A percentile compares a stretch with the other conserved stretches of the same genome.
Evolutionary conservation across 1,140 invertebrate genomes (phyloP).

Genomic region (Aricia agestis): DNA sequence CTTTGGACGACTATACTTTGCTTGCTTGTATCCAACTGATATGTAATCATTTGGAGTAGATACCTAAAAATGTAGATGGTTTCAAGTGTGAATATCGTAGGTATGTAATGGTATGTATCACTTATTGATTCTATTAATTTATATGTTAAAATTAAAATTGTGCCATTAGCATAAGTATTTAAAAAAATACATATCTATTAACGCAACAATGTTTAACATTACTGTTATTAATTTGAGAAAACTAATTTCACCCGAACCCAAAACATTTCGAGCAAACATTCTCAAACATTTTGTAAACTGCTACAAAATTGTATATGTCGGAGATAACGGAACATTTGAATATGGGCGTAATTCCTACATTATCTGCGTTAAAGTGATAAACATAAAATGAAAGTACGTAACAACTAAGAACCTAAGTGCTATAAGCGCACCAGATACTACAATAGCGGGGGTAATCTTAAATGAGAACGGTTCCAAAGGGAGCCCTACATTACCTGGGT

Average conservation of each 20-base stretch:
- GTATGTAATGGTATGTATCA: too few relatives aligned
- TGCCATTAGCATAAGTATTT: too few relatives aligned
- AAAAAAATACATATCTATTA: too few relatives aligned
- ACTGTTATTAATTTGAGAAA: not conserved
- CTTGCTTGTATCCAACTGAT: too few relatives aligned
- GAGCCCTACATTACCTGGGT: slow-evolving; percentile 29
- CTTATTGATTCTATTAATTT: too few relatives aligned
- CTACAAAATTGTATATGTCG: not conserved
- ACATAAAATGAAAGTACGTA: slow-evolving; percentile 17
- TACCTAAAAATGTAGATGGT: too few relatives aligned
- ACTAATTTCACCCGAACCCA: not conserved
- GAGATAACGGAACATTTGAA: slow-evolving; percentile 10
- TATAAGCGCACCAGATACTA: slow-evolving; percentile 26
- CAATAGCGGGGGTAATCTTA: slow-evolving; percentile 26
- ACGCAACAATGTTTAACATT: not conserved
- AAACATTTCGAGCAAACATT: slow-evolving; percentile 2
- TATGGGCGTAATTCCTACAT: slow-evolving; percentile 10
- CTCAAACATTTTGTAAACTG: not conserved
- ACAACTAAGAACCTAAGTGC: slow-evolving; percentile 18
- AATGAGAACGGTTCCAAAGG: slow-evolving; percentile 32
- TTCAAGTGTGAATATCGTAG: too few relatives aligned
- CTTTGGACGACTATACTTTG: too few relatives aligned
- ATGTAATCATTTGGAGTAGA: too few relatives aligned
- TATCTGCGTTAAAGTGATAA: slow-evolving; percentile 8
- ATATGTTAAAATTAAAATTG: too few relatives aligned